A percentile compares a stretch with the other conserved stretches of the same genome.
These are phyloP conservation scores for Pardosa pseudoannulata DNA, from an alignment of 2,888 invertebrate genomes.

Conservation along the genomic window DNA sequence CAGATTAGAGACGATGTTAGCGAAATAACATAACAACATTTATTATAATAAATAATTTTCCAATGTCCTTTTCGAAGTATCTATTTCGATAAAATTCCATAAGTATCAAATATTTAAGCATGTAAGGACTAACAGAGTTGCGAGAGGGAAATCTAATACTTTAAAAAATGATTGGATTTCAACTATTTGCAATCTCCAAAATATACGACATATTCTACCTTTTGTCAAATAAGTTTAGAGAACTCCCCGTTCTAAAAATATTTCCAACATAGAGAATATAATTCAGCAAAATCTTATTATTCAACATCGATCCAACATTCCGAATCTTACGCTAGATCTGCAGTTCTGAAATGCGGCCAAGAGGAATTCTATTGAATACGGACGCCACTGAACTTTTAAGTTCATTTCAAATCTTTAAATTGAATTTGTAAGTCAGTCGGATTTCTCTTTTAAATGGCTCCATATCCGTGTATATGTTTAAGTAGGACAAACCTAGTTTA, in stretches of 20 bases:
- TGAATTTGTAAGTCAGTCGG: background rate
- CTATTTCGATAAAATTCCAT: no score
- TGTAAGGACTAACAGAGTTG: no score
- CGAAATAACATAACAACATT: no score
- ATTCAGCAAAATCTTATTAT: background rate
- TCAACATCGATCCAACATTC: background rate
- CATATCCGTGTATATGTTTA: background rate
- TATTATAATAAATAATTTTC: no score
- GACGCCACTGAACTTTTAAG: background rate
- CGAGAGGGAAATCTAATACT: no score
- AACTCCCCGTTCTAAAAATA: background rate
- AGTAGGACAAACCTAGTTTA: background rate
- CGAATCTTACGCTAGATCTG: background rate
- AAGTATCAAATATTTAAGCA: no score
- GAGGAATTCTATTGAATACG: slow-evolving; percentile 3
- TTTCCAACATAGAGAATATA: background rate
- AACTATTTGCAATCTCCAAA: no score
- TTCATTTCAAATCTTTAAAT: slow-evolving; percentile 9
- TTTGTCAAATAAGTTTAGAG: no score
- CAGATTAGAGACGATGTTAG: no score
- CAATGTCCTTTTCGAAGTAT: no score
- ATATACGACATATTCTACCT: no score
- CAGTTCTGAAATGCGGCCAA: slow-evolving; percentile 5
- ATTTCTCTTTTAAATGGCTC: background rate
- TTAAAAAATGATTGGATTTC: no score